A percentile compares a stretch with the other conserved stretches of the same genome.
These are phyloP conservation scores for Gorsachius goisagi DNA, from an alignment of 2,113 vertebrate genomes.

Conservation along the genomic window DNA sequence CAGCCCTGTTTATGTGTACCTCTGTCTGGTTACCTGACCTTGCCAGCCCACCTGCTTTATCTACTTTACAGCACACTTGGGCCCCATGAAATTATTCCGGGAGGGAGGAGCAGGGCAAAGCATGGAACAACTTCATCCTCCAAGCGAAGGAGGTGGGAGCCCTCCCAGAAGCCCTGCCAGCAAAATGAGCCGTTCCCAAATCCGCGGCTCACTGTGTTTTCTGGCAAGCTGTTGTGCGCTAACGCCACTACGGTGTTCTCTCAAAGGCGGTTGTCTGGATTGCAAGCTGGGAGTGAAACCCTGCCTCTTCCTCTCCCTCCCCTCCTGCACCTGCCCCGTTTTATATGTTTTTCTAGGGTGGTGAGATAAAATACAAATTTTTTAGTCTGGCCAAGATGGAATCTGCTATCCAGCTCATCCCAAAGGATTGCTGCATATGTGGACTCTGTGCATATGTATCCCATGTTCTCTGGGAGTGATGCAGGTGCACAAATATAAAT, in stretches of 20 bases:
- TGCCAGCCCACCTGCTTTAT: neutral
- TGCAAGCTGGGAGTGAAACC: neutral
- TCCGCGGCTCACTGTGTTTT: neutral
- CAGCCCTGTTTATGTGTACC: neutral
- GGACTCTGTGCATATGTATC: neutral
- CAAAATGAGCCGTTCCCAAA: neutral
- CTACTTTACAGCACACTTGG: neutral
- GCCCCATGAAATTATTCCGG: neutral
- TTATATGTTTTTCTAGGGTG: neutral
- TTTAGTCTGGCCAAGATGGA: neutral
- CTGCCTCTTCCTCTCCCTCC: neutral
- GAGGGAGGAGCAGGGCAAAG: neutral
- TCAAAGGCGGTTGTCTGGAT: neutral
- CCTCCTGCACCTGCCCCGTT: neutral
- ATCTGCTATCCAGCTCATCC: neutral
- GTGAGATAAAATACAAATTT: neutral
- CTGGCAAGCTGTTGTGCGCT: neutral
- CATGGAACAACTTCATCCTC: neutral
- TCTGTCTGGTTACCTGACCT: neutral
- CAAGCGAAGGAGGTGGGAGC: neutral
- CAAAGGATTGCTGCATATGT: neutral
- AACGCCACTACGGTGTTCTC: accelerated
- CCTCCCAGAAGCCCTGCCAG: neutral
- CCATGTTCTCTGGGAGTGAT: neutral
- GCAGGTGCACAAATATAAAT: neutral